Evolutionary conservation across 2,113 vertebrate genomes (phyloP), one percentile per base, ranked within the genome.

Genomic region (Cynocephalus volans): DNA sequence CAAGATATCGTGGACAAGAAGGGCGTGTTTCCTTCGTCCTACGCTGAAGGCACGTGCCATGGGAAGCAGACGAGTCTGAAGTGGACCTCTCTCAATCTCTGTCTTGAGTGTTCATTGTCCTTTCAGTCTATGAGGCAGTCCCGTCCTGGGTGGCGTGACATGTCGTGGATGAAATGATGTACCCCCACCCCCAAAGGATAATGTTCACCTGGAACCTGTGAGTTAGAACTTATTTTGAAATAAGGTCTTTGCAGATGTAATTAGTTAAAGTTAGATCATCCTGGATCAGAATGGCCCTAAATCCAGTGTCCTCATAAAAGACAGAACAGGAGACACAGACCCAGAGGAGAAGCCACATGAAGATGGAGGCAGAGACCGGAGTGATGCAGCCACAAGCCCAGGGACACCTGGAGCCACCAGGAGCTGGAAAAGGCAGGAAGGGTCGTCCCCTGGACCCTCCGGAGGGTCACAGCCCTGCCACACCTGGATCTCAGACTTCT

Each of bases 251-350:
- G 15, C 9, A 13, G 12, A 17, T 6, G 48, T 15, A 48, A 69
- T 28, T 3, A 14, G 6, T 45, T 4, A 26, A 45, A 17, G 18
- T 1, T 26, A 62, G 8, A 5, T 3, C 12, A 3, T 11, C 33
- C 48, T 54, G 83, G 21, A 11, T 5, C 0, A 54, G 13, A 8
- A 1, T 1, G 26, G 11, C 14, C 28, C 82, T 65, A 8, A 33
- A 21, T 1, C 41, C 77, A 48, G 26, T 19, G 75, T 52, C 48
- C 75, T 52, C 1, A 9, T 52, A 8, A 52, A 48, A 19, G 28
- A 77, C 75, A 18, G 62, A 28, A 65, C 26, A 14, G 26, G 62
- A 64, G 62, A 14, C 12, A 1, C 62, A 64, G 62, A 14, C 12
- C 0, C 62, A 31, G 62, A 65, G 64, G 5, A 28, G 28, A 65